Evolutionary conservation across 2,113 vertebrate species (phyloP).

Genomic region (Procavia capensis): DNA sequence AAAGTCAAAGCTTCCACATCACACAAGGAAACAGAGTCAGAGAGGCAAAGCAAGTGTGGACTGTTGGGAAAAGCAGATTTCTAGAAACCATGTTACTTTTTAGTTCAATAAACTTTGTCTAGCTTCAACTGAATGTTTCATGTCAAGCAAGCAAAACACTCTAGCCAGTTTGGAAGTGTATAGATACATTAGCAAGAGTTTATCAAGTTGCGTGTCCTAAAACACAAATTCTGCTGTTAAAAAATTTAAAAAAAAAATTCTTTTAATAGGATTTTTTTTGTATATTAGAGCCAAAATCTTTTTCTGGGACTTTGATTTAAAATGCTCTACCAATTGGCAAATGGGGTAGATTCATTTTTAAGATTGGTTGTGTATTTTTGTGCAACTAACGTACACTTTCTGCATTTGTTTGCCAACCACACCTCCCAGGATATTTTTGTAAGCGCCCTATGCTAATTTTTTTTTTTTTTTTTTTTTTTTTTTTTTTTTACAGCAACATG

Average conservation of each 20-base stretch:
- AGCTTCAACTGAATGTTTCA: slow-evolving; percentile 45
- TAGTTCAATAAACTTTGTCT: neutral
- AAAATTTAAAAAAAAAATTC: neutral
- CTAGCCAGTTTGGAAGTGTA: slow-evolving; percentile 12
- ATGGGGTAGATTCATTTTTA: slow-evolving; percentile 44
- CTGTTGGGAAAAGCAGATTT: neutral
- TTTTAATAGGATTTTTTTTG: slow-evolving; percentile 50
- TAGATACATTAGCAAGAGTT: slow-evolving; percentile 52
- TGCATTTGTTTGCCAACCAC: too few species aligned
- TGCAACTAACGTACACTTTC: too few species aligned
- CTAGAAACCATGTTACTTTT: slow-evolving; percentile 40
- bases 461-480: too few species aligned
- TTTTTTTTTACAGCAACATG: too few species aligned
- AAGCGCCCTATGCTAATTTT: too few species aligned
- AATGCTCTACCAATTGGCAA: neutral
- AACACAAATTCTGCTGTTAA: slow-evolving; percentile 49
- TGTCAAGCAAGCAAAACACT: slow-evolving; percentile 32
- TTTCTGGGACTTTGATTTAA: slow-evolving; percentile 36
- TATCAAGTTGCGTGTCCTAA: slow-evolving; percentile 37
- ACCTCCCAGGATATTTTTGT: too few species aligned
- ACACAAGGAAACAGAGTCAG: neutral
- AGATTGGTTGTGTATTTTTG: neutral
- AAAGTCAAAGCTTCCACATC: neutral
- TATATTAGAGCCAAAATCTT: neutral
- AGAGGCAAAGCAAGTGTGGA: neutral